phyloP scores from a whole-genome alignment of 2,888 invertebrate genomes.

The Caenorhabditis panamensis region DNA sequence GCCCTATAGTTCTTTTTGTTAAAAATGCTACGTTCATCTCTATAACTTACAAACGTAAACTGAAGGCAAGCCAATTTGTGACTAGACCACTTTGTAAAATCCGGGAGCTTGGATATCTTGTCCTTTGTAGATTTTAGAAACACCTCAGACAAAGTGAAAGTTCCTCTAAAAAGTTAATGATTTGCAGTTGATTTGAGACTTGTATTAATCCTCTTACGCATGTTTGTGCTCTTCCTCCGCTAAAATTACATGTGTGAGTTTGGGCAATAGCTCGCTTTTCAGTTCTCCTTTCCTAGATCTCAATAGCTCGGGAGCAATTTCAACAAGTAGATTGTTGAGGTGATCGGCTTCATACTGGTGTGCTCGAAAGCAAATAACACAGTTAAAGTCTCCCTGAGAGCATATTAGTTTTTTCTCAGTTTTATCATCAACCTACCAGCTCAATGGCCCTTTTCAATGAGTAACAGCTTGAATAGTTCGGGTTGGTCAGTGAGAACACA shows the following conservation, averaged over 20 bases:
- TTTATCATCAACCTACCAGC: conserved; percentile 41
- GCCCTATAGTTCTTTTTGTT: conserved; percentile 67
- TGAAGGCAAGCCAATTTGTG: conserved; percentile 78
- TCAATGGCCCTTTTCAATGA: conserved; percentile 68
- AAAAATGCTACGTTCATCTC: not conserved
- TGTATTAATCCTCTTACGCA: conserved; percentile 71
- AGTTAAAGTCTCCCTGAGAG: conserved; percentile 82
- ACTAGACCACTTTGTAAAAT: conserved; percentile 74
- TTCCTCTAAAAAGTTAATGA: conserved; percentile 68
- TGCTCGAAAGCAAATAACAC: conserved; percentile 81
- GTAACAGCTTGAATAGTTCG: conserved; percentile 72
- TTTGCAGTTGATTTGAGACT: not conserved
- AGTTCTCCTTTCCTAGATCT: conserved; percentile 68
- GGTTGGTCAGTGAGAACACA: conserved; percentile 80
- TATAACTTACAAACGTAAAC: conserved; percentile 72
- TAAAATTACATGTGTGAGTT: conserved; percentile 82
- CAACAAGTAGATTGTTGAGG: conserved; percentile 68
- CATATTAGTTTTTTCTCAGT: not conserved
- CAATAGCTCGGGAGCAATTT: conserved; percentile 75
- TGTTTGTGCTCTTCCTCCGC: conserved; percentile 80
- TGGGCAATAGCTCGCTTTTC: conserved; percentile 80
- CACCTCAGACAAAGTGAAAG: conserved; percentile 78
- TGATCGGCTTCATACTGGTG: conserved; percentile 68
- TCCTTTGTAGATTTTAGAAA: conserved; percentile 73
- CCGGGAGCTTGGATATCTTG: conserved; percentile 73